phyloP scores from a whole-genome alignment of 2,888 invertebrate species.

The Dusona sp. region DNA sequence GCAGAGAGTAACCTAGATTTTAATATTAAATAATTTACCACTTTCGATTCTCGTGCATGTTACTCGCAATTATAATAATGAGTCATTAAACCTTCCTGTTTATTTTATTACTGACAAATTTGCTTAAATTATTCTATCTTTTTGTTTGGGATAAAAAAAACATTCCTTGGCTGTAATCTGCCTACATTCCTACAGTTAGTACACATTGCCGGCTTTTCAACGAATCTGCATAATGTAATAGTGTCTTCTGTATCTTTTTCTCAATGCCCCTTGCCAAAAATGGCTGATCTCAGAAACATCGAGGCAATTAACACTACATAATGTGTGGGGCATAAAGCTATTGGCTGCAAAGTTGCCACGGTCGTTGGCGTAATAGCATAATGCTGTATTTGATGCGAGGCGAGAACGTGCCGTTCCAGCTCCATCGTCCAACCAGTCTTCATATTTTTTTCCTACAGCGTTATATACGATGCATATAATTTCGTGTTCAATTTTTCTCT shows the following conservation, averaged over 20 bases:
- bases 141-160: background rate
- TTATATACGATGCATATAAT: conserved; percentile 80
- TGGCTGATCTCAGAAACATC: conserved; percentile 77
- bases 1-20: background rate
- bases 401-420: conserved; percentile 66
- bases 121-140: background rate
- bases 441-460: conserved; percentile 52
- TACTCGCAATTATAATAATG: background rate
- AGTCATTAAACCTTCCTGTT: background rate
- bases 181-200: conserved; percentile 17
- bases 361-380: conserved; percentile 79
- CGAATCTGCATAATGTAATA: conserved; percentile 36
- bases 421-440: conserved; percentile 26
- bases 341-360: conserved; percentile 63
- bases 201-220: conserved; percentile 24
- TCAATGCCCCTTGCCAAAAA: conserved; percentile 81
- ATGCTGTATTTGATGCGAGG: conserved; percentile 83
- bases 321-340: conserved; percentile 73
- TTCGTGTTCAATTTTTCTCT: conserved; percentile 83
- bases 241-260: conserved; percentile 28
- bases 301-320: conserved; percentile 81
- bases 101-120: conserved; percentile 2
- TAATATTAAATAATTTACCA: background rate
- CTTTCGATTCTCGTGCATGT: background rate
- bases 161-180: background rate